Percentiles rank a stretch among this genome's conserved stretches.
Evolutionary conservation across 2,113 vertebrate genomes (phyloP).

Genomic region (Tetraodon nigroviridis): DNA sequence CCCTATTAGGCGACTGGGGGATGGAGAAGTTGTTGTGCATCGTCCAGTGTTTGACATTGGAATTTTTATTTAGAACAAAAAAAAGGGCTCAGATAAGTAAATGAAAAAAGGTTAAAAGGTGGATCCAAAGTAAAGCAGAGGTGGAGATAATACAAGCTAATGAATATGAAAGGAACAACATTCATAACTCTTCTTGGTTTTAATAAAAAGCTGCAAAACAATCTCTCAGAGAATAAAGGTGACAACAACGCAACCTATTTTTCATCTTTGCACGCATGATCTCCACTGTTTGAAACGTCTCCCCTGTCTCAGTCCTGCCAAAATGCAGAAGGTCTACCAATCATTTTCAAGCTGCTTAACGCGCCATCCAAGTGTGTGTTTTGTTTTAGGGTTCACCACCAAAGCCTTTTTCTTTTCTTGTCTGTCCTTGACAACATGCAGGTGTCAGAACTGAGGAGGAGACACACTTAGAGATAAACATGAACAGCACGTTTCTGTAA

Average conservation of each 20-base stretch:
- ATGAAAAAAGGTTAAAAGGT: too few relatives aligned
- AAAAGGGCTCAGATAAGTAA: too few relatives aligned
- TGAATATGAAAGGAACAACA: neutral
- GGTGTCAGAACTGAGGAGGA: slow-evolving; percentile 40
- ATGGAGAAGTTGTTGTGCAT: too few relatives aligned
- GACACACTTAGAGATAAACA: slow-evolving; percentile 32
- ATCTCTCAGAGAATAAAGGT: slow-evolving; percentile 1
- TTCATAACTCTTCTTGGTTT: neutral
- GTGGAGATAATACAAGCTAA: neutral
- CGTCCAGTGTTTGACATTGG: too few relatives aligned
- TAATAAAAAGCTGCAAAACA: neutral
- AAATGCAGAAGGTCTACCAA: slow-evolving; percentile 44
- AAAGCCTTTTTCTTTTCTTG: slow-evolving; percentile 22
- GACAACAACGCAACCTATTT: slow-evolving; percentile 6
- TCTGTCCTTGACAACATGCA: slow-evolving; percentile 51
- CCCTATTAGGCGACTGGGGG: too few relatives aligned
- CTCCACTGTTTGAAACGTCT: slow-evolving; percentile 19
- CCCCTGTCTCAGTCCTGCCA: slow-evolving; percentile 23
- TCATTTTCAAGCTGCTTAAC: slow-evolving; percentile 44
- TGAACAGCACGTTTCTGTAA: slow-evolving; percentile 6
- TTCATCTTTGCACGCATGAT: neutral
- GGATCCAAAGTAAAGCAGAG: neutral
- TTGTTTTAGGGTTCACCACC: slow-evolving; percentile 32
- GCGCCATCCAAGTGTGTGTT: slow-evolving; percentile 39
- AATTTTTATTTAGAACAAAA: too few relatives aligned